These are phyloP conservation scores for Heliconius ethilla DNA, from an alignment of 2,888 invertebrate species.

Conservation along the genomic window DNA sequence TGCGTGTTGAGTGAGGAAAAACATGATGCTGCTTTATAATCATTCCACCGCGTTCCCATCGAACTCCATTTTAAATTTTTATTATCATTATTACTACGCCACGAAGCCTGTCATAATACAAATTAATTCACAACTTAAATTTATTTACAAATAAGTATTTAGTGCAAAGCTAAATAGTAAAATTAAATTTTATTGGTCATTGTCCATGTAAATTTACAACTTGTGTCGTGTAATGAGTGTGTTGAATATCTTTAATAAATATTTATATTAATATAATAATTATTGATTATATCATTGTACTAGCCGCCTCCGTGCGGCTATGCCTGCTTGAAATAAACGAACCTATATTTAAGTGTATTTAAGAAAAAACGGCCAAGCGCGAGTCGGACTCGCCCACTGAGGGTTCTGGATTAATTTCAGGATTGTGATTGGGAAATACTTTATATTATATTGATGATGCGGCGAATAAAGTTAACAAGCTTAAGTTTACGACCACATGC, in stretches of 20 bases:
- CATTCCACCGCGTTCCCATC: not conserved
- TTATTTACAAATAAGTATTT: not conserved
- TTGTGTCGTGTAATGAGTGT: not conserved
- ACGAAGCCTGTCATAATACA: not conserved
- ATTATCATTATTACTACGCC: not conserved
- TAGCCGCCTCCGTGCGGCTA: too few relatives aligned
- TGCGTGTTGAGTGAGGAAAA: not conserved
- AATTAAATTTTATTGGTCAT: slow-evolving; percentile 10
- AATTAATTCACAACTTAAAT: not conserved
- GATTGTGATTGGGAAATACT: too few relatives aligned
- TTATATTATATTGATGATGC: too few relatives aligned
- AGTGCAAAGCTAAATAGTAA: not conserved
- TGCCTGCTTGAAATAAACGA: too few relatives aligned
- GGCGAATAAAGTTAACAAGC: too few relatives aligned
- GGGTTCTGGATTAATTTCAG: too few relatives aligned
- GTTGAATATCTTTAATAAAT: not conserved
- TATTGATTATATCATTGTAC: not conserved
- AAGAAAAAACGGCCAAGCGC: too few relatives aligned
- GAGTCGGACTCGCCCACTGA: too few relatives aligned
- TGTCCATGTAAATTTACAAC: slow-evolving; percentile 5
- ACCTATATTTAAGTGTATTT: too few relatives aligned
- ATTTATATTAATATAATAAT: not conserved
- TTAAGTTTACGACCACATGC: not conserved
- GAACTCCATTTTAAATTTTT: not conserved
- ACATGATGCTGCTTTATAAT: not conserved